These are phyloP conservation scores for Sminthopsis crassicaudata DNA, from an alignment of 2,113 vertebrate genomes.

Conservation along the genomic window DNA sequence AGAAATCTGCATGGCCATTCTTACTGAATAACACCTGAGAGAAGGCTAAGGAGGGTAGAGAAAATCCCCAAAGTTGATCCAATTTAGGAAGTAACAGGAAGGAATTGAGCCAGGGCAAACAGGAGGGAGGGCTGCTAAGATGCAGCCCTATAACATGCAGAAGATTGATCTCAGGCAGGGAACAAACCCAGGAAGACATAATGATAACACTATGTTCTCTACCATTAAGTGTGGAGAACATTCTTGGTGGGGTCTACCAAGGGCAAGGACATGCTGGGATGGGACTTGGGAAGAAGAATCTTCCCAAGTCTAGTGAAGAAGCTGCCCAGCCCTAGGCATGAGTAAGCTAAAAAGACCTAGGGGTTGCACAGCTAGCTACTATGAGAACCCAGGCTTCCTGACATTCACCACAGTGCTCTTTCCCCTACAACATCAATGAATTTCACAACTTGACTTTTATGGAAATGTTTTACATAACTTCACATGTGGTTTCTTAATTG, in stretches of 20 bases:
- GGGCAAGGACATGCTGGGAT: background rate
- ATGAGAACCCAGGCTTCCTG: background rate
- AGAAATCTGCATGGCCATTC: background rate
- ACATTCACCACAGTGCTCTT: background rate
- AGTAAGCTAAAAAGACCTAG: background rate
- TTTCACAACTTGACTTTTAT: no score
- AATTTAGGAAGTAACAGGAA: background rate
- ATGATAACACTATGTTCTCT: background rate
- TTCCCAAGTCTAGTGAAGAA: background rate
- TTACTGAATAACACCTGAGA: background rate
- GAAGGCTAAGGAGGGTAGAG: background rate
- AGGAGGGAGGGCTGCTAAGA: background rate
- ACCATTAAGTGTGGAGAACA: background rate
- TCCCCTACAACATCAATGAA: background rate
- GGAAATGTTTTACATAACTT: no score
- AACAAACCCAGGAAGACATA: background rate
- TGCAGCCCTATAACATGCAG: background rate
- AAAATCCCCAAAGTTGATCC: background rate
- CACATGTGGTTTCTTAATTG: no score
- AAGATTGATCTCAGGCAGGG: no score
- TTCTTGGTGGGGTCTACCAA: background rate
- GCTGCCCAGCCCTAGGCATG: background rate
- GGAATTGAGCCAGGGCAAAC: background rate
- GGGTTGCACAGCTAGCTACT: background rate
- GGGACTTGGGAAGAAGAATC: background rate